Base-by-base conservation (phyloP, 2,113 vertebrate genomes). In the Syngnathoides biaculeatus region DNA sequence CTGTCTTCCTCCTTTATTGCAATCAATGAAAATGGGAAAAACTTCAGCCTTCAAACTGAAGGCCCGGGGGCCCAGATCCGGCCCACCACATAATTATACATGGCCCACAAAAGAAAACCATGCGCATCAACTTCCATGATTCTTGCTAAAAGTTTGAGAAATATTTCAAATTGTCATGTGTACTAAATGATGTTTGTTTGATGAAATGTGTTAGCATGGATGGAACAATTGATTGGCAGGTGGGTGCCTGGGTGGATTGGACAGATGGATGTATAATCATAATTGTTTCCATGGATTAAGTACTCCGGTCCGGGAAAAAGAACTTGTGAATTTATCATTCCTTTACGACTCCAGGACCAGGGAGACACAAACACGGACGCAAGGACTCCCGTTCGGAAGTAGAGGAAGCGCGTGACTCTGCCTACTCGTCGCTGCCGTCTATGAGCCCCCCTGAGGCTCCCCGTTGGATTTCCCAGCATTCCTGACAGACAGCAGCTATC, bases 391-490 rank as follows among this genome's bases (percentile, higher is more conserved):
- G 52, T 40, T 77, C 73, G 81, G 40, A 75, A 64, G 19, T 40
- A 24, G 69, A 80, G 69, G 70, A 75, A 66, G 67, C 72, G 73
- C 62, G 17, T 58, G 68, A 60, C 35, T 13, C 65, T 8, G 71
- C 72, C 60, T 22, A 45, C 72, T 69, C 71, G 71, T 76, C 67
- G 69, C 65, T 66, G 71, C 56, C 58, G 86, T 86, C 80, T 83
- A 85, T 84, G 84, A 84, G 80, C 78, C 64, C 65, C 73, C n/a
- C 60, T 60, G 75, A 80, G 79, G 75, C 63, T 68, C 68, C 69
- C 42, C 68, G 67, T 71, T 53, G 79, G 80, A 76, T 72, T 64
- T 47, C 56, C 65, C 65, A 52, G 60, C 78, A 39, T 73, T 83
- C 84, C 81, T 85, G 82, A 88, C 78, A 80, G 48, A 62, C 74